Evolutionary conservation across 1,140 invertebrate genomes (phyloP).

Genomic region (Kradibia gibbosae): DNA sequence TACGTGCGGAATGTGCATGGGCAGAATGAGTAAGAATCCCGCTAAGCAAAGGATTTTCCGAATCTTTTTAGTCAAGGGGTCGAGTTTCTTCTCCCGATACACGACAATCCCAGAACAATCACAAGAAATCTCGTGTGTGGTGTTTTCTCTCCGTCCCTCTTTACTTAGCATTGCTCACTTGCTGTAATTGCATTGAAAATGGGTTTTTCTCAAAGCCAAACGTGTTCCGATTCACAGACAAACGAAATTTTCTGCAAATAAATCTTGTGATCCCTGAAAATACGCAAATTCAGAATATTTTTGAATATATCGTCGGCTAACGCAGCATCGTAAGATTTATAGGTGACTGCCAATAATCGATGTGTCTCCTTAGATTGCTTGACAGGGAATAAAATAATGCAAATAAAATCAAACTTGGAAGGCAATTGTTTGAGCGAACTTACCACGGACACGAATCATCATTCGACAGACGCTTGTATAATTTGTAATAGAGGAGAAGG

Average conservation of each 20-base stretch:
- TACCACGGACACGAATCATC: conserved; percentile 77
- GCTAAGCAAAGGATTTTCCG: neutral
- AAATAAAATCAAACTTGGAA: neutral
- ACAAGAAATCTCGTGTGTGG: no score
- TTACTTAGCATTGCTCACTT: no score
- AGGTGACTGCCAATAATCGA: neutral
- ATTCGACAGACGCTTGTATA: conserved; percentile 76
- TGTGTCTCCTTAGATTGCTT: neutral
- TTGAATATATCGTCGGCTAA: no score
- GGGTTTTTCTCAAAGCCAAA: no score
- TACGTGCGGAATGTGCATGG: neutral
- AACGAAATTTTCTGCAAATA: no score
- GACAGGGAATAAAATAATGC: neutral
- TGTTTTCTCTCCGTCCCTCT: no score
- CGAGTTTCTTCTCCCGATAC: neutral
- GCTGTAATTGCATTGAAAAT: no score
- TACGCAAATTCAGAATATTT: no score
- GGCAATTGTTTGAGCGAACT: conserved; percentile 42
- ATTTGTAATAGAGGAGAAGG: conserved; percentile 74
- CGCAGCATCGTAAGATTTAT: no score
- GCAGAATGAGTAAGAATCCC: neutral
- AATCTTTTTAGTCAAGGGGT: neutral
- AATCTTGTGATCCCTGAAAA: no score
- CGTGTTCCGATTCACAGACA: no score
- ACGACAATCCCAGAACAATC: neutral